A percentile compares a stretch with the other conserved stretches of the same genome.
These are phyloP conservation scores for Lycophotia porphyrea DNA, from an alignment of 2,888 invertebrate species.

Conservation along the genomic window DNA sequence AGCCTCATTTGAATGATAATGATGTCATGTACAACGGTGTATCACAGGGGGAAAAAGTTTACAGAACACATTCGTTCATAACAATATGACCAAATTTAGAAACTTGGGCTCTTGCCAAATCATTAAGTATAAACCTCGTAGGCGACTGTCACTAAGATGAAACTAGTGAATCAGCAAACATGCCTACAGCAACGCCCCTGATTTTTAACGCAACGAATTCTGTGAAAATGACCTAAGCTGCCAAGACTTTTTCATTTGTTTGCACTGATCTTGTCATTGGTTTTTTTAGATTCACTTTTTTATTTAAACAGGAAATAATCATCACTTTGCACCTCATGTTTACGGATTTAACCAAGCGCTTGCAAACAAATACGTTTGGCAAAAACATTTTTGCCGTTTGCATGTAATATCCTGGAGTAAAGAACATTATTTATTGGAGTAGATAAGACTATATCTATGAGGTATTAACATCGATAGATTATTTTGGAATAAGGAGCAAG, in stretches of 20 bases:
- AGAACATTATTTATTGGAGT: conserved; percentile 37
- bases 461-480: conserved; percentile 33
- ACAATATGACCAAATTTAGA: conserved; percentile 37
- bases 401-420: conserved; percentile 54
- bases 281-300: conserved; percentile 51
- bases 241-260: conserved; percentile 47
- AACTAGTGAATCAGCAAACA: conserved; percentile 64
- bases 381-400: conserved; percentile 8
- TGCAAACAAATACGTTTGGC: background rate
- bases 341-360: conserved; percentile 11
- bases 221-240: conserved; percentile 57
- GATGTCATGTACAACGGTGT: conserved; percentile 69
- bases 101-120: conserved; percentile 30
- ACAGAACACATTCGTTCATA: conserved; percentile 31
- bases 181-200: conserved; percentile 55
- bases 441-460: conserved; percentile 53
- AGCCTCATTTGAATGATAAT: conserved; percentile 74
- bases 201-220: conserved; percentile 52
- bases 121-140: conserved; percentile 17
- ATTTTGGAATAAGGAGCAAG: conserved; percentile 25
- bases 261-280: conserved; percentile 51
- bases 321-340: conserved; percentile 32
- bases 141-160: conserved; percentile 47
- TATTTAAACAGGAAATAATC: conserved; percentile 46
- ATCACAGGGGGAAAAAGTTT: conserved; percentile 17